Conservation (phyloP, 2,797 vertebrate genomes). For the Helostoma temminkii region DNA sequence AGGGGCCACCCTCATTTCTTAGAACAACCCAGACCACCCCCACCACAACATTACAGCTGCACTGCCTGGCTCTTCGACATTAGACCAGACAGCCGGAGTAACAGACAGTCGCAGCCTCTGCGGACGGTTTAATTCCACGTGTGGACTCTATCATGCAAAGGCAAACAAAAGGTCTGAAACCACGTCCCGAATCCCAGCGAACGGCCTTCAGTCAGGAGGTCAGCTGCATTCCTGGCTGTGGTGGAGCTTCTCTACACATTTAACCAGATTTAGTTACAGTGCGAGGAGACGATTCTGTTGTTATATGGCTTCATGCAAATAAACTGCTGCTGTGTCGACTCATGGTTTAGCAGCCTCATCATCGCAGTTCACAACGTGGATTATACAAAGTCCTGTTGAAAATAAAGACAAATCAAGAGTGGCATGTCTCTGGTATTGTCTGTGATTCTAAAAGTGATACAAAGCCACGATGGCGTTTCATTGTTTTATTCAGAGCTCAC, state of each 20-base stretch:
- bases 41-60: neutral
- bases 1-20: slow-evolving; percentile 27
- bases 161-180: slow-evolving; percentile 57
- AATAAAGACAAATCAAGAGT: too few relatives aligned
- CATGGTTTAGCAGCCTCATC: too few relatives aligned
- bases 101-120: slow-evolving; percentile 5
- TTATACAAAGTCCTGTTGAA: too few relatives aligned
- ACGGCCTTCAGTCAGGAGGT: slow-evolving; percentile 37
- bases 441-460: too few relatives aligned
- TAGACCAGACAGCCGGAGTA: slow-evolving; percentile 19
- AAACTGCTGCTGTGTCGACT: too few relatives aligned
- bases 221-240: slow-evolving; percentile 35
- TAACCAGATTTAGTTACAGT: neutral
- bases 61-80: slow-evolving; percentile 25
- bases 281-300: too few relatives aligned
- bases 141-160: slow-evolving; percentile 33
- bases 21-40: slow-evolving; percentile 24
- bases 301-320: too few relatives aligned
- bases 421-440: too few relatives aligned
- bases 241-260: slow-evolving; percentile 31
- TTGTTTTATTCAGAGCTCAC: too few relatives aligned
- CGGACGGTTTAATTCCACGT: slow-evolving; percentile 39
- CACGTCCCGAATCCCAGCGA: slow-evolving; percentile 28
- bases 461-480: too few relatives aligned
- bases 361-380: too few relatives aligned